Base-by-base conservation (phyloP, 2,113 vertebrate genomes). In the Microtus oregoni region DNA sequence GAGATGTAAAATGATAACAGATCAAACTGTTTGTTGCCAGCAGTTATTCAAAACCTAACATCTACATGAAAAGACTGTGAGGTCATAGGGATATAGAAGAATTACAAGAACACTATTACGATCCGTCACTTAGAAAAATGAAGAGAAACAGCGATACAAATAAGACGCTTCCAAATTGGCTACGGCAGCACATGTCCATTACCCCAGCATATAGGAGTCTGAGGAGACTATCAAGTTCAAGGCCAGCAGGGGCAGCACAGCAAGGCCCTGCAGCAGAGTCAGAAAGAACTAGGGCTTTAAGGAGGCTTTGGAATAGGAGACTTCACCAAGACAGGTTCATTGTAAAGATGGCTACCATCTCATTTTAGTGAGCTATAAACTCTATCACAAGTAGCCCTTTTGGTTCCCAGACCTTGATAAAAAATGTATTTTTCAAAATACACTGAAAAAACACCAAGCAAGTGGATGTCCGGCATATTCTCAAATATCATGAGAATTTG, bases 31-130 rank as follows among this genome's bases (percentile, higher is more conserved):
- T 82, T 73, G 83, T 32, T 82, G 28, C 75, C 87, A 92, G 78
- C 20, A 11, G 88, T 30, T 78, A 79, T 38, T 94, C 41, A 83
- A 96, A 90, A 92, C 13, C 13, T 82, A 83, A 73, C n/a, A 81
- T 35, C n/a, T 50, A 44, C 58, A 22, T 15, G 67, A 58, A 85
- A 93, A 78, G 77, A 82, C 38, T 82, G 7, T 82, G 70, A 78
- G 35, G 19, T 89, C 61, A 92, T 50, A 9, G 17, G 15, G 85
- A 28, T 75, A 93, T 4, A 93, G 13, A 85, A 44, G 28, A 58
- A 52, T 15, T 44, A 6, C 41, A 75, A 82, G 55, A 79, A 95
- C 90, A 50, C 15, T n/a, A 87, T n/a, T 61, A 89, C 30, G 8
- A 89, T 47, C 47, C 73, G 61, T 30, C 52, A 76, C 41, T 92